Conservation (phyloP, 2,888 invertebrate genomes). For the Scaptomyza parva region DNA sequence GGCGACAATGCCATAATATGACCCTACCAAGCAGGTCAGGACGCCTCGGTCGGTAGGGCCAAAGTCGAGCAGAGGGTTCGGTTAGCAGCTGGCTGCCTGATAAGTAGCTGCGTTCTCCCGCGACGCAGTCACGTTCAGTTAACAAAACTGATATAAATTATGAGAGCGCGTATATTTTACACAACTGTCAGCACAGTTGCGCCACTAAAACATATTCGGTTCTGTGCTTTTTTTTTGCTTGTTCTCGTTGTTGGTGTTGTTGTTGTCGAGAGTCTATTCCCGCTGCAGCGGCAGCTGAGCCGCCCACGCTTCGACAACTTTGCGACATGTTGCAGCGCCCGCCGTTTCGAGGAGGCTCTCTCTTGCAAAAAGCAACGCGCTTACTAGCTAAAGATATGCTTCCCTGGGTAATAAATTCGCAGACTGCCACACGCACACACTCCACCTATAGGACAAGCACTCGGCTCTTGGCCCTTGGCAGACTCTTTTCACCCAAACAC, state of each 20-base stretch:
- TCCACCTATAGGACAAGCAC: slow-evolving; percentile 30
- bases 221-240: slow-evolving; percentile 8
- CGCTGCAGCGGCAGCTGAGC: slow-evolving; percentile 62
- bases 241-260: slow-evolving; percentile 40
- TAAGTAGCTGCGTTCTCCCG: slow-evolving; percentile 53
- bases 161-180: slow-evolving; percentile 77
- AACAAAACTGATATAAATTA: slow-evolving; percentile 81
- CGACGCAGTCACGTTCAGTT: slow-evolving; percentile 78
- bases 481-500: slow-evolving; percentile 6
- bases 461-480: slow-evolving; percentile 25
- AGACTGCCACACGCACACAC: slow-evolving; percentile 48
- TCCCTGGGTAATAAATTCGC: slow-evolving; percentile 80
- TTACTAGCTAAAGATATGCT: slow-evolving; percentile 74
- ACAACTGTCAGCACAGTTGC: slow-evolving; percentile 78
- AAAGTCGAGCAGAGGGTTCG: slow-evolving; percentile 3
- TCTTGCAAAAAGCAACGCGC: slow-evolving; percentile 42
- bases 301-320: slow-evolving; percentile 75
- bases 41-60: neutral
- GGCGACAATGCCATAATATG: slow-evolving; percentile 29
- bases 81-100: slow-evolving; percentile 47
- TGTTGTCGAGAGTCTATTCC: slow-evolving; percentile 54
- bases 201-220: slow-evolving; percentile 79
- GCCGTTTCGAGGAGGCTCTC: slow-evolving; percentile 15
- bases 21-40: slow-evolving; percentile 29
- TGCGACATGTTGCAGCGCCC: slow-evolving; percentile 77